phyloP scores from a whole-genome alignment of 2,113 vertebrate genomes.

The Lophura nycthemera region DNA sequence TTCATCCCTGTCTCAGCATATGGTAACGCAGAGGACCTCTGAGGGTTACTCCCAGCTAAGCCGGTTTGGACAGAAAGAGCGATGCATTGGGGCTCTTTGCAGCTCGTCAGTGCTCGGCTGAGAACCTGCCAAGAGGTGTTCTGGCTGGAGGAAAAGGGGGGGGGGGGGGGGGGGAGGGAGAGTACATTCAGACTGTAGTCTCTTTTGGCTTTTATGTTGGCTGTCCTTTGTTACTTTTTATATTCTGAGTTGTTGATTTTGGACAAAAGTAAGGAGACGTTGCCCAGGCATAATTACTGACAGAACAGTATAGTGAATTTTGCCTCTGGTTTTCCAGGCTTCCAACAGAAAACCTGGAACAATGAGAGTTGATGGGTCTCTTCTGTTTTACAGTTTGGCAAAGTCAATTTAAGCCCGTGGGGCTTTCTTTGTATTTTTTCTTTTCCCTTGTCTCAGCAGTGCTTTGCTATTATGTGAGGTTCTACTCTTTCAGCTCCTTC shows the following conservation, averaged over 20 bases:
- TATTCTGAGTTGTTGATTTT: not conserved
- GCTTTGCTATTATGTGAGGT: not conserved
- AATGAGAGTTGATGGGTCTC: not conserved
- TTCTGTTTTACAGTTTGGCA: not conserved
- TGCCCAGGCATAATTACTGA: not conserved
- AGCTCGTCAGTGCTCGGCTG: not conserved
- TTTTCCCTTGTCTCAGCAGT: not conserved
- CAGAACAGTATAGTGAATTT: not conserved
- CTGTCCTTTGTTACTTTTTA: too few relatives aligned
- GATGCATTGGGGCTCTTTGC: not conserved
- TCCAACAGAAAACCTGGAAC: not conserved
- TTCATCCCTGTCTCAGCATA: not conserved
- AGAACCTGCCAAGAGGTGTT: not conserved
- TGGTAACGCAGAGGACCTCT: not conserved
- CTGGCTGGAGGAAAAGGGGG: rapidly evolving
- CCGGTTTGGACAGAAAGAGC: not conserved
- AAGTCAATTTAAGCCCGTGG: not conserved
- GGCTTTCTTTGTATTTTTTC: not conserved
- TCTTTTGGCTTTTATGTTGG: not conserved
- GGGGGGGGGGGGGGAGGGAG: rapidly evolving
- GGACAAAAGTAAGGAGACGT: not conserved
- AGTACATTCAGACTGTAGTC: not conserved
- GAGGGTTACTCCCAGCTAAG: not conserved
- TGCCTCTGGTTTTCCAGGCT: not conserved
- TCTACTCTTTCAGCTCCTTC: not conserved